phyloP scores from a whole-genome alignment of 2,797 vertebrate species.

The Cynodonichthys magdalenae region DNA sequence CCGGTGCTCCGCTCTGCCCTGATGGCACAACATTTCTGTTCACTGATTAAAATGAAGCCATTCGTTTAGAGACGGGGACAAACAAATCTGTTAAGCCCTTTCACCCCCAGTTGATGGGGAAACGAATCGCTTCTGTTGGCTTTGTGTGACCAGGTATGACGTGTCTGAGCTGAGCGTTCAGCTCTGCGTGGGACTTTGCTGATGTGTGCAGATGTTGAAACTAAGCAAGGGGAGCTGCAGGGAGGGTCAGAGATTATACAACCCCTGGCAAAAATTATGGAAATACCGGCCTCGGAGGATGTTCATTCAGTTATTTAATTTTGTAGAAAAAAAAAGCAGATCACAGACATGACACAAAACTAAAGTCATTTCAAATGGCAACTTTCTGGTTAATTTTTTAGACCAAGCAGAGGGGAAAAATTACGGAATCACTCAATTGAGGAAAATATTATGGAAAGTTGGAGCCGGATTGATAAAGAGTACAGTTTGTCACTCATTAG shows the following conservation, averaged over 20 bases:
- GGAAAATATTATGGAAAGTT: too few relatives aligned
- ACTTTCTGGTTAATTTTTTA: too few relatives aligned
- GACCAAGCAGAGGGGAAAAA: too few relatives aligned
- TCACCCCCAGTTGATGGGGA: constrained; percentile 33
- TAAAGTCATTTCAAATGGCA: too few relatives aligned
- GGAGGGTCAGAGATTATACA: constrained; percentile 65
- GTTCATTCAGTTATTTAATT: too few relatives aligned
- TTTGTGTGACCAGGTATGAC: constrained; percentile 30
- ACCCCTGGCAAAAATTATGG: too few relatives aligned
- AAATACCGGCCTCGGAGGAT: too few relatives aligned
- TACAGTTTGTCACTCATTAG: too few relatives aligned
- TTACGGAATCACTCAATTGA: too few relatives aligned
- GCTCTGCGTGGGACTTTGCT: constrained; percentile 17
- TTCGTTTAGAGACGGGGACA: constrained; percentile 29
- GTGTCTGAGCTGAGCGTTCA: constrained; percentile 27
- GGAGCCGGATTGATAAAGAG: too few relatives aligned
- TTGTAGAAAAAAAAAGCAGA: too few relatives aligned
- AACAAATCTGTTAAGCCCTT: constrained; percentile 42
- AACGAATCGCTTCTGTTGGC: constrained; percentile 23
- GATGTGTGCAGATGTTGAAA: constrained; percentile 62
- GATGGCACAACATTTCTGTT: constrained; percentile 20
- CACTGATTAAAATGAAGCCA: constrained; percentile 48
- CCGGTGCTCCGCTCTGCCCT: constrained; percentile 3
- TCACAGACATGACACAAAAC: too few relatives aligned
- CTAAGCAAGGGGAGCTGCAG: constrained; percentile 43